Conservation (phyloP, 2,888 invertebrate species). For the Nomada fucata region DNA sequence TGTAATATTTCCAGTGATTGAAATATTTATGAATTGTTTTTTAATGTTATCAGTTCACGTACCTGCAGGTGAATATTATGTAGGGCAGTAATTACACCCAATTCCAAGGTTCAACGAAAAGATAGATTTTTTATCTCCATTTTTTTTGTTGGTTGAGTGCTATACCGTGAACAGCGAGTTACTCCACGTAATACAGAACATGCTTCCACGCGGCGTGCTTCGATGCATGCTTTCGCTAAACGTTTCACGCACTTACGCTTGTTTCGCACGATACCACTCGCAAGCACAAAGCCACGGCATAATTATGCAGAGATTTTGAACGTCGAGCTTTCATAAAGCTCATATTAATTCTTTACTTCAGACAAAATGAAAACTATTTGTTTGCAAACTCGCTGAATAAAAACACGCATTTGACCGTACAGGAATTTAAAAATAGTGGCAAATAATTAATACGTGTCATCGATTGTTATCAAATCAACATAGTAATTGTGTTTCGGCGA, state of each 20-base stretch:
- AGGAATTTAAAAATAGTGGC: too few species aligned
- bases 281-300: constrained; percentile 61
- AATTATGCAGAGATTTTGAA: constrained; percentile 43
- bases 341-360: not conserved
- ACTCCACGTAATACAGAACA: constrained; percentile 51
- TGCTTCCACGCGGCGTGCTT: constrained; percentile 69
- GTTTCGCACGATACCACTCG: constrained; percentile 68
- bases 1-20: not conserved
- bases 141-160: not conserved
- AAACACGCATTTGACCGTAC: too few species aligned
- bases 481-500: too few species aligned
- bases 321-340: not conserved
- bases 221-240: constrained; percentile 67
- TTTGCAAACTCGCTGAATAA: too few species aligned
- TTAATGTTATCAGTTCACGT: not conserved
- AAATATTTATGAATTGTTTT: too few species aligned
- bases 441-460: too few species aligned
- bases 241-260: constrained; percentile 70
- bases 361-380: too few species aligned
- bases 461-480: too few species aligned
- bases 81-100: constrained; percentile 22
- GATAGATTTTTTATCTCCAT: constrained; percentile 13
- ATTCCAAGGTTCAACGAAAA: not conserved
- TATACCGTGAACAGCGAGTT: constrained; percentile 12
- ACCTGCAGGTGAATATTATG: not conserved